phyloP scores from a whole-genome alignment of 2,888 invertebrate species.

The Eudemis profundana region DNA sequence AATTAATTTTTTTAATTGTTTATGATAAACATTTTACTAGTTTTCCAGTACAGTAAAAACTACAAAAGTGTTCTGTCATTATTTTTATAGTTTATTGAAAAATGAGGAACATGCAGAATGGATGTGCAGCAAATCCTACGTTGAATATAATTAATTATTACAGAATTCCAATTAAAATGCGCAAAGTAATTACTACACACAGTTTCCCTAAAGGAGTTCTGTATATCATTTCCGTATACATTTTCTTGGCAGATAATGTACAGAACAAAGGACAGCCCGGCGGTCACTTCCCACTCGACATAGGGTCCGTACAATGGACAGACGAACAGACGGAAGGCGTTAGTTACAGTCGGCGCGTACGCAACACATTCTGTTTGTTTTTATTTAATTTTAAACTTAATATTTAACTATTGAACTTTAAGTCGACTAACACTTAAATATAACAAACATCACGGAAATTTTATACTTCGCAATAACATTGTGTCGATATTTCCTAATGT shows the following conservation, averaged over 20 bases:
- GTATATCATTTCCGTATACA: slow-evolving; percentile 38
- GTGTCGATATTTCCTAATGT: no score
- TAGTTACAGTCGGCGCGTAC: slow-evolving; percentile 66
- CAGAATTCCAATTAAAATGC: neutral
- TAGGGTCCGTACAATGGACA: slow-evolving; percentile 54
- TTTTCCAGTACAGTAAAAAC: no score
- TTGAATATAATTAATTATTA: neutral
- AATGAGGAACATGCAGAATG: neutral
- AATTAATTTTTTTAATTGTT: no score
- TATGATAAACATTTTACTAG: no score
- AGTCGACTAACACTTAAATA: no score
- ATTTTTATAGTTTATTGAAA: no score
- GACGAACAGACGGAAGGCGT: slow-evolving; percentile 75
- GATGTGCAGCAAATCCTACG: neutral
- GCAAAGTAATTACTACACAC: slow-evolving; percentile 14
- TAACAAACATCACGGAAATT: no score
- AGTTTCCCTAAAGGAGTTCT: slow-evolving; percentile 2
- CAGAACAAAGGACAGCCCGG: slow-evolving; percentile 54
- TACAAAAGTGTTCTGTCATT: no score
- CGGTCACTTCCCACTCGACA: slow-evolving; percentile 55
- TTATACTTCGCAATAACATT: no score
- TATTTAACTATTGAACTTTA: no score
- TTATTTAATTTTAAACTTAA: neutral
- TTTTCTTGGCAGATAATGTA: slow-evolving; percentile 36
- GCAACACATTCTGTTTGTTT: slow-evolving; percentile 22